phyloP scores from a whole-genome alignment of 2,888 invertebrate genomes.

The Drosophila neonasuta region DNA sequence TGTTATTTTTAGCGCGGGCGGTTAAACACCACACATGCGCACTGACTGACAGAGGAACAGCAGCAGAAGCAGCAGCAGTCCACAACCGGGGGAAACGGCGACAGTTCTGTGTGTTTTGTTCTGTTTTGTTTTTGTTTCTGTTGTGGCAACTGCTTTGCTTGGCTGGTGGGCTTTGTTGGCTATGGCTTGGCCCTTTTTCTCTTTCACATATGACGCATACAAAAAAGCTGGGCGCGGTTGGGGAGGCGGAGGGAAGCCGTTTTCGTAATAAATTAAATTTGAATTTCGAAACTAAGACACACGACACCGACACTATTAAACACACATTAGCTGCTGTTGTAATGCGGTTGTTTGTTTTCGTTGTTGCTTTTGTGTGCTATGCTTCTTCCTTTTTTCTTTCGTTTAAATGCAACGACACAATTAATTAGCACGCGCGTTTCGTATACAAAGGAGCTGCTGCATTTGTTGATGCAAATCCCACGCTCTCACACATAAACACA shows the following conservation, averaged over 20 bases:
- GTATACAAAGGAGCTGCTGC: conserved; percentile 41
- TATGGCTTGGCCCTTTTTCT: conserved; percentile 34
- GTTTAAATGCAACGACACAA: conserved; percentile 51
- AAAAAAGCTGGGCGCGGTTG: conserved; percentile 11
- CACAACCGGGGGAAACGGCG: conserved; percentile 36
- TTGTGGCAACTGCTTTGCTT: conserved; percentile 44
- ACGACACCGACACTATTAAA: conserved; percentile 55
- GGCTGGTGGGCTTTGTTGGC: conserved; percentile 5
- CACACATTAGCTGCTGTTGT: conserved; percentile 55
- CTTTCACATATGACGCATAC: conserved; percentile 68
- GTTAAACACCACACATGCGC: conserved; percentile 66
- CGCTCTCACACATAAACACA: conserved; percentile 34
- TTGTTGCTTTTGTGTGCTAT: conserved; percentile 39
- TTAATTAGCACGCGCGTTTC: conserved; percentile 63
- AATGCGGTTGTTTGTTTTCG: conserved; percentile 19
- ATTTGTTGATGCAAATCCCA: conserved; percentile 33
- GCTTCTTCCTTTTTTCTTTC: conserved; percentile 20
- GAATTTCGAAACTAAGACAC: conserved; percentile 54
- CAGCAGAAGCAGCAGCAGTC: conserved; percentile 30
- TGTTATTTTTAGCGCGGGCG: conserved; percentile 36
- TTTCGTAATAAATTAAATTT: conserved; percentile 52
- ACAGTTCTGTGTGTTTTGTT: conserved; percentile 15
- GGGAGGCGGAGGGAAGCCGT: conserved; percentile 3
- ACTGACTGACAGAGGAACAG: conserved; percentile 23
- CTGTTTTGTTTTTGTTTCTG: conserved; percentile 42